These are phyloP conservation scores for Apostichopus japonicus DNA, from an alignment of 35 echinoderm and acorn worm genomes.

Conservation along the genomic window DNA sequence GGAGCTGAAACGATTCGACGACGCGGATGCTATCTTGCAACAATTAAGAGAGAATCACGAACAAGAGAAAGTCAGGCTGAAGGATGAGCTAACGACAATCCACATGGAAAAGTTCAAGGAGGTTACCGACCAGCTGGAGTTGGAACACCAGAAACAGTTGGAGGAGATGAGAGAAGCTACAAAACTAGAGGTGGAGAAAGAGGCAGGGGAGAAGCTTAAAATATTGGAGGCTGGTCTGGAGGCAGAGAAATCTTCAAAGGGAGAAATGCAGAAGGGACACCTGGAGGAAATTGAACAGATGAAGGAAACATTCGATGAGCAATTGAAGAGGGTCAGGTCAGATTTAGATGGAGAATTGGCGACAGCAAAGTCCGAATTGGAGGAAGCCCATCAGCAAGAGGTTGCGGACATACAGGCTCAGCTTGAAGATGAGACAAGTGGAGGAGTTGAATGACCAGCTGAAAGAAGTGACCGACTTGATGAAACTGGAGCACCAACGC, in stretches of 20 bases:
- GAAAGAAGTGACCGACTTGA: constrained; percentile 48
- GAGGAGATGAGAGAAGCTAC: constrained; percentile 60
- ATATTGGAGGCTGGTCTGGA: constrained; percentile 56
- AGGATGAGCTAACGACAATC: constrained; percentile 67
- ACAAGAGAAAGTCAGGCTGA: constrained; percentile 71
- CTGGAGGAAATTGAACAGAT: constrained; percentile 47
- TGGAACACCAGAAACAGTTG: constrained; percentile 78
- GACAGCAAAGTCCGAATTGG: constrained; percentile 33
- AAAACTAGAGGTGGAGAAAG: constrained; percentile 57
- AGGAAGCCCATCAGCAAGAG: constrained; percentile 58
- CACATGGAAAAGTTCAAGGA: constrained; percentile 93
- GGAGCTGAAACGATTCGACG: constrained; percentile 22
- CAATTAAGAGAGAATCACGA: constrained; percentile 68
- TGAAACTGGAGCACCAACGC: constrained; percentile 25
- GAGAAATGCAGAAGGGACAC: constrained; percentile 58
- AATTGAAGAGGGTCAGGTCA: constrained; percentile 36
- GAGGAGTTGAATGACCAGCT: constrained; percentile 16
- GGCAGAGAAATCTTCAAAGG: constrained; percentile 36
- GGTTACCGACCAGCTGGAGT: constrained; percentile 90
- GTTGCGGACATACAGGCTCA: neutral
- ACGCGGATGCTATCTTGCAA: constrained; percentile 54
- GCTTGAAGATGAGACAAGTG: constrained; percentile 31
- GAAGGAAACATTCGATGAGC: constrained; percentile 60
- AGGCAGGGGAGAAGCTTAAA: constrained; percentile 67
- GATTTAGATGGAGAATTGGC: constrained; percentile 47